Evolutionary conservation across 2,888 invertebrate genomes (phyloP), one percentile per base, ranked within the genome.

Genomic region (Quadroppia sp.): DNA sequence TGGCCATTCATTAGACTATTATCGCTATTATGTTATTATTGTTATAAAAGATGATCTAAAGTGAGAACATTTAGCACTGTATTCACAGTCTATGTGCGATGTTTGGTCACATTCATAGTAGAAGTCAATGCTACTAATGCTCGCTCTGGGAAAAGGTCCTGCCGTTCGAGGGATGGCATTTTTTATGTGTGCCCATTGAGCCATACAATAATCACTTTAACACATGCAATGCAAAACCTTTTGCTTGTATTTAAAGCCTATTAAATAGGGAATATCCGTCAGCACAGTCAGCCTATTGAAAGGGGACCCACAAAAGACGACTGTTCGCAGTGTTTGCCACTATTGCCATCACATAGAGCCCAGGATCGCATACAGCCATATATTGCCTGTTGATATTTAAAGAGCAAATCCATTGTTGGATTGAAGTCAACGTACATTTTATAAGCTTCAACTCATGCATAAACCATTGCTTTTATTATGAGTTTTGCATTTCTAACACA

Each of bases 221-320:
- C 67, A 67, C 67, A 67, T 67, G 67, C 67, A 67, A 67, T 67
- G 67, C 67, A 67, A 67, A 67, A 67, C 67, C 67, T 67, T 40
- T 42, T 42, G 67, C 67, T 23, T 20, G 42, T 67, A 67, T 67
- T 67, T 67, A 67, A 67, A 67, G 67, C 67, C 67, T 67, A 67
- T 67, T 67, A 67, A 67, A 67, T 67, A 40, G 67, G 42, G 42
- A 67, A 67, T 67, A 67, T 67, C 67, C 40, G 67, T 32, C 61
- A 61, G 30, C 28, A 32, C n/a, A 59, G 50, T 36, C 36, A 45
- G 23, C 25, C 61, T 61, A 32, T 61, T 36, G 61, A n/a, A 61
- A 45, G 67, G 67, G 67, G 42, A 36, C 23, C 17, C 23, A 67
- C 67, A 67, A 67, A 40, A 67, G 67, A 36, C 36, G 17, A 67